Base-by-base conservation (phyloP, 2,888 invertebrate genomes). In the Zelleria hepariella region DNA sequence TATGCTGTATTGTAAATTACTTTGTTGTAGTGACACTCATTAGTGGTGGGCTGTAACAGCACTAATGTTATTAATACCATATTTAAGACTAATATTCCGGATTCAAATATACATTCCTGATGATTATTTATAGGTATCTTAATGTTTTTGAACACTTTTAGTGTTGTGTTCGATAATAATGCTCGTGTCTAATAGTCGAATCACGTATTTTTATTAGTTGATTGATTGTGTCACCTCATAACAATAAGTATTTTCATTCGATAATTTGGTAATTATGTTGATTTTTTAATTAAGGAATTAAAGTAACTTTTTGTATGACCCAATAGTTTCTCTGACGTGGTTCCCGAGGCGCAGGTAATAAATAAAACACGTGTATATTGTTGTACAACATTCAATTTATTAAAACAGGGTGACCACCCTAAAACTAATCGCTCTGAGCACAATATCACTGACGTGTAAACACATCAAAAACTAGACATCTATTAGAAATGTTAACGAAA, bases 391-490 rank as follows among this genome's bases (percentile, higher is more conserved):
- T 58, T 70, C 65, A 65, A 65, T 75, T 75, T 74, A 74, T 70
- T 75, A 66, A 71, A 65, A 64, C 60, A 69, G 75, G 72, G 68
- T 69, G 70, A 59, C 63, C 71, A 73, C 76, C 77, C 71, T 66
- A 67, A 73, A 70, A 42, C 15, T 70, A 75, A 18, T 73, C 70
- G 70, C 72, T 78, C 77, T 84, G 83, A 84, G 83, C 81, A 81
- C 76, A 79, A 73, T 80, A 82, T 82, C 81, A 83, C 80, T 74
- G 76, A 80, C 73, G 78, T 75, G 75, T 70, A 58, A 66, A 74
- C 75, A 75, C 78, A 74, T 74, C 74, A 66, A 65, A 72, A 62
- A 68, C 60, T 66, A 67, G 63, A 58, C 60, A 63, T 65, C 64
- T 67, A 27, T 62, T 67, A 72, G 70, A 68, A 70, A 71, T 71